phyloP scores from a whole-genome alignment of 2,113 vertebrate species.

The Chelonoidis abingdonii region DNA sequence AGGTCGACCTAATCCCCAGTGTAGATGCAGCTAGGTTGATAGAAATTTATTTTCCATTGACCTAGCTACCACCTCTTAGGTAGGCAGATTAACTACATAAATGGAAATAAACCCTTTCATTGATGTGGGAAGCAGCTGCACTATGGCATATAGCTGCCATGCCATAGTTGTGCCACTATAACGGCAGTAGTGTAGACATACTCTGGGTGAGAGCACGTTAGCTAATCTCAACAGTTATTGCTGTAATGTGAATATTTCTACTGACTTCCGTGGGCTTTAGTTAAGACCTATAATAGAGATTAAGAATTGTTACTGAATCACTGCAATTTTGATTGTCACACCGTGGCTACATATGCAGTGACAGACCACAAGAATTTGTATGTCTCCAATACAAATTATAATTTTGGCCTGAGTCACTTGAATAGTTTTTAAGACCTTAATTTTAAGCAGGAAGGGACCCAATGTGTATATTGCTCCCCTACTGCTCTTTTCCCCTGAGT shows the following conservation, averaged over 20 bases:
- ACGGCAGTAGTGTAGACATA: too few species aligned
- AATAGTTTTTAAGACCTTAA: constrained; percentile 56
- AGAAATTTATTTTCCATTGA: background rate
- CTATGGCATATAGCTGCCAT: background rate
- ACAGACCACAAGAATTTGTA: background rate
- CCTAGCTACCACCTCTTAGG: background rate
- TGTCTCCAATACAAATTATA: constrained; percentile 38
- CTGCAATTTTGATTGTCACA: constrained; percentile 28
- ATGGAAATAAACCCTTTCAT: background rate
- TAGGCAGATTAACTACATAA: background rate
- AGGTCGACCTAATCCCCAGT: background rate
- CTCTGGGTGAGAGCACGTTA: background rate
- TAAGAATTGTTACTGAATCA: constrained; percentile 26
- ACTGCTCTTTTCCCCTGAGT: constrained; percentile 33
- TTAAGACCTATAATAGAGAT: background rate
- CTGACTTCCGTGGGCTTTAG: background rate
- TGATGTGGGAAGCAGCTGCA: background rate
- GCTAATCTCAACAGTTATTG: background rate
- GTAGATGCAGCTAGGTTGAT: background rate
- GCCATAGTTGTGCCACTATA: background rate
- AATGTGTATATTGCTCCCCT: background rate
- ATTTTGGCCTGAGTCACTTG: background rate
- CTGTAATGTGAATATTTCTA: background rate
- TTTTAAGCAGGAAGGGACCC: constrained; percentile 35
- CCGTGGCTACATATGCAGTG: background rate